Evolutionary conservation across 2,113 vertebrate genomes (phyloP), one percentile per base, ranked within the genome.

Genomic region (Atractosteus spatula): DNA sequence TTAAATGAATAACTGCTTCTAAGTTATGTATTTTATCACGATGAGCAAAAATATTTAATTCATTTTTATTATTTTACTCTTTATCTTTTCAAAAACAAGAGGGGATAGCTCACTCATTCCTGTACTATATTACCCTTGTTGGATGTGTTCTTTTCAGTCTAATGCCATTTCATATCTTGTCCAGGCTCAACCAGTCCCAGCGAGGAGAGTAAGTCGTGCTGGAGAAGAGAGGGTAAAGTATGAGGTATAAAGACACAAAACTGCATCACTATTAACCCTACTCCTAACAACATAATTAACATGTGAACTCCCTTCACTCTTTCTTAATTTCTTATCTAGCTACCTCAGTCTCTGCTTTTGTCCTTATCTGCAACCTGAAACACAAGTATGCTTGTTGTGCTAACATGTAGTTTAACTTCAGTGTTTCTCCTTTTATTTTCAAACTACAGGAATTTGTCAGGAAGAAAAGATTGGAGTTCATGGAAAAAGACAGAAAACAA

Each of bases 221-320:
- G 92, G 92, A 88, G 89, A 96, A 91, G 94, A 92, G 84, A 95
- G 92, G 88, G 95, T 92, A 92, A 93, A 91, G 81, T 91, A 89
- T 62, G 93, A 94, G 94, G 93, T 97, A 95, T 91, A 90, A 80
- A 63, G 59, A 63, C 80, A 83, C 73, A 90, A 80, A 88, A 79
- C 80, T 86, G 44, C 76, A 74, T 66, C 69, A 13, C 62, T 62
- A 51, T 65, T 55, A 57, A 74, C 7, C 42, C 1, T 7, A 47
- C 41, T 61, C n/a, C 14, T 54, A 29, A 16, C 44, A 66, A 65
- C 45, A 16, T 61, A 17, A 71, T 72, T 72, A 82, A 82, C 79
- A 17, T 4, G 74, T 74, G 72, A 61, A 69, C 75, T 70, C 47
- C 47, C 89, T 84, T 85, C 78, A 73, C 87, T 91, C 86, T 80